A percentile compares a stretch with the other conserved stretches of the same genome.
These are phyloP conservation scores for Hippocampus comes DNA, from an alignment of 2,113 vertebrate species.

Conservation along the genomic window DNA sequence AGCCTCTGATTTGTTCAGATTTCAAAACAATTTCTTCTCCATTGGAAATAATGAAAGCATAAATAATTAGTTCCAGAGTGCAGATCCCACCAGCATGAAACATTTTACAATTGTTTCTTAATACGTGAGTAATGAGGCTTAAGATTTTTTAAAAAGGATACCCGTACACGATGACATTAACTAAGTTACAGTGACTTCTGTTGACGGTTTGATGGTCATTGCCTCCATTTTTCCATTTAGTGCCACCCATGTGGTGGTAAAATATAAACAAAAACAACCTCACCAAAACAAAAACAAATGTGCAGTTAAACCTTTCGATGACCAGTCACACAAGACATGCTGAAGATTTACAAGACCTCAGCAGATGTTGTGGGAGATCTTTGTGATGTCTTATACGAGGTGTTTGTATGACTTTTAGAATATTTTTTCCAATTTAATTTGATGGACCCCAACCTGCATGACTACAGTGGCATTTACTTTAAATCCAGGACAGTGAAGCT, in stretches of 20 bases:
- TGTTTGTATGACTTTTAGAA: background rate
- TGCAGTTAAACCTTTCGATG: too few species aligned
- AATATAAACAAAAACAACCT: too few species aligned
- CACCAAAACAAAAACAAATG: too few species aligned
- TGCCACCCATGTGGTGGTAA: too few species aligned
- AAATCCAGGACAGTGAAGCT: too few species aligned
- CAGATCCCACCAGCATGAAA: background rate
- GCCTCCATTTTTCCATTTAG: too few species aligned
- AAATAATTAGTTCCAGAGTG: background rate
- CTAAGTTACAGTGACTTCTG: background rate
- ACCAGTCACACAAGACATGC: background rate
- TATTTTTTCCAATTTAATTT: background rate
- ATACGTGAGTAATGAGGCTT: too few species aligned
- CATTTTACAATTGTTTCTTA: background rate
- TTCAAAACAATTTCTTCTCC: conserved; percentile 1
- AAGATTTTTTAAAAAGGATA: too few species aligned
- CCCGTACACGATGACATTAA: background rate
- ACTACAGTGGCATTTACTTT: background rate
- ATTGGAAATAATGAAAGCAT: background rate
- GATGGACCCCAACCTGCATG: background rate
- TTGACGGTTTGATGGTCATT: background rate
- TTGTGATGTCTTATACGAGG: background rate
- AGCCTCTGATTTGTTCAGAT: background rate
- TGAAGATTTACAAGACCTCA: background rate
- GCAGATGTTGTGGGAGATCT: background rate